Conservation (phyloP, 2,888 invertebrate species). For the Drosophila nr. medialis region DNA sequence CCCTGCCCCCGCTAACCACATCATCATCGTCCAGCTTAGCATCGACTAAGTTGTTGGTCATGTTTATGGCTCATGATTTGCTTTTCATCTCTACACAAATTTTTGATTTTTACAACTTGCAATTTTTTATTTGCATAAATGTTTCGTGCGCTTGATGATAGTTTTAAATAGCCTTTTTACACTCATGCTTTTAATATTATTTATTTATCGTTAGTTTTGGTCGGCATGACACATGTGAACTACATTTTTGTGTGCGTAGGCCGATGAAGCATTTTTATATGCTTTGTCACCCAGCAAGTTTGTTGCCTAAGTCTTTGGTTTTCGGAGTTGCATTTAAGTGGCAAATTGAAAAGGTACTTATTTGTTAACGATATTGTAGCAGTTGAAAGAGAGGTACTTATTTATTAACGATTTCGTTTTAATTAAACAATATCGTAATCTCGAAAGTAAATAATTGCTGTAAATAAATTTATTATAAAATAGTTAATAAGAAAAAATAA, state of each 20-base stretch:
- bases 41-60: slow-evolving; percentile 36
- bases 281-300: slow-evolving; percentile 55
- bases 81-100: slow-evolving; percentile 45
- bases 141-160: slow-evolving; percentile 45
- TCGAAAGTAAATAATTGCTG: neutral
- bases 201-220: slow-evolving; percentile 25
- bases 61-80: slow-evolving; percentile 68
- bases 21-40: slow-evolving; percentile 13
- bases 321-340: neutral
- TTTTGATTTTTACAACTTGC: slow-evolving; percentile 51
- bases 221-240: slow-evolving; percentile 57
- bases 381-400: neutral
- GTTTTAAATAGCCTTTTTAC: slow-evolving; percentile 12
- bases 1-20: neutral
- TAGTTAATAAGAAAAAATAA: neutral
- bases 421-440: neutral
- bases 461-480: neutral
- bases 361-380: neutral
- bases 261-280: slow-evolving; percentile 33
- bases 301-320: slow-evolving; percentile 66
- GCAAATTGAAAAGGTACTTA: neutral
- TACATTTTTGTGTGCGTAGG: slow-evolving; percentile 19
- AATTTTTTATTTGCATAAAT: slow-evolving; percentile 56
- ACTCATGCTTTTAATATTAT: slow-evolving; percentile 14
- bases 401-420: neutral